Base-by-base conservation (phyloP, 2,888 invertebrate genomes). In the Platerodrilus igneus region DNA sequence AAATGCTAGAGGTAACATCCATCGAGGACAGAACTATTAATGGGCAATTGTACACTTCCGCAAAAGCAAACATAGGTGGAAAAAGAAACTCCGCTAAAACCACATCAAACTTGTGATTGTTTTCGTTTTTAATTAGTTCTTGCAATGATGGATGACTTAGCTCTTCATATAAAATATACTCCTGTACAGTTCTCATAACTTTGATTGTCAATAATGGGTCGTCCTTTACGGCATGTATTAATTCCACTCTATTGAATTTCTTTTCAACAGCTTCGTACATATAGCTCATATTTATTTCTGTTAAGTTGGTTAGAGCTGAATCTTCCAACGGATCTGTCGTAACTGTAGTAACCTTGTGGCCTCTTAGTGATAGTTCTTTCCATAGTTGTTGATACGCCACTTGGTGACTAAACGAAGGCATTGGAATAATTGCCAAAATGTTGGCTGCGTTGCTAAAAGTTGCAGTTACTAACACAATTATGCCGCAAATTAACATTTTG, bases 401-500 rank as follows among this genome's bases (percentile, higher is more conserved):
- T 55, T 75, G 73, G 45, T 75, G 75, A 48, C 73, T 74, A 35
- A 66, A 64, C 2, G 70, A 68, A 2, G 74, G 66, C 3, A 65
- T 59, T n/a, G 69, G 59, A 19, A 69, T 59, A 0, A 72, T 53
- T 0, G 61, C 68, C 25, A 75, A 53, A 33, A 74, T 73, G n/a
- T n/a, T n/a, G n/a, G n/a, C n/a, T n/a, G n/a, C n/a, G n/a, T n/a
- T n/a, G n/a, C n/a, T n/a, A n/a, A n/a, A n/a, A n/a, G n/a, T n/a
- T n/a, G n/a, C n/a, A n/a, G n/a, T n/a, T n/a, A n/a, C n/a, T n/a
- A n/a, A n/a, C n/a, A n/a, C n/a, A n/a, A n/a, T n/a, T n/a, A n/a
- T n/a, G n/a, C n/a, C n/a, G n/a, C n/a, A n/a, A n/a, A n/a, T n/a
- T n/a, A n/a, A n/a, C n/a, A n/a, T n/a, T n/a, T n/a, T n/a, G n/a